Conservation (phyloP, 2,888 invertebrate species). For the Drymonia ruficornis region DNA sequence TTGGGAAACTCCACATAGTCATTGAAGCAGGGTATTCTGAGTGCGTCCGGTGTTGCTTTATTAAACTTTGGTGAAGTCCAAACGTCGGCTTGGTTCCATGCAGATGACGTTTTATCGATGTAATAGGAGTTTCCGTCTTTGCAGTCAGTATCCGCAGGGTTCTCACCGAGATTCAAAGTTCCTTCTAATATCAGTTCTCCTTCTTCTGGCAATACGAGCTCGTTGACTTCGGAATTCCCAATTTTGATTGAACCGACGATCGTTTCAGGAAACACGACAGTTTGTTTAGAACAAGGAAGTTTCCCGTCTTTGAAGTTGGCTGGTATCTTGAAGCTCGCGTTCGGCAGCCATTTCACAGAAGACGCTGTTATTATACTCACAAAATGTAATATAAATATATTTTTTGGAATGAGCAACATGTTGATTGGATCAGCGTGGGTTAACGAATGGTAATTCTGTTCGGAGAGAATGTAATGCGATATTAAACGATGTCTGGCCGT, state of each 20-base stretch:
- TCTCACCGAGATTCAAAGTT: conserved; percentile 53
- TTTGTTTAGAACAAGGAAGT: conserved; percentile 71
- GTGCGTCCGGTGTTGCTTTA: conserved; percentile 78
- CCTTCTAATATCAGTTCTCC: conserved; percentile 70
- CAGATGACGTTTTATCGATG: conserved; percentile 53
- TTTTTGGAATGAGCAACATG: conserved; percentile 26
- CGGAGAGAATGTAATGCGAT: conserved; percentile 58
- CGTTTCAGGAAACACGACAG: conserved; percentile 65
- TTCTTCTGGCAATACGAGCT: conserved; percentile 66
- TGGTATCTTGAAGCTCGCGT: conserved; percentile 64
- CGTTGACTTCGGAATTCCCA: conserved; percentile 50
- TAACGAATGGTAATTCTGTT: conserved; percentile 51
- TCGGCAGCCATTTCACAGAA: conserved; percentile 69
- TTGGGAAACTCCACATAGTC: conserved; percentile 71
- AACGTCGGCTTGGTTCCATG: conserved; percentile 70
- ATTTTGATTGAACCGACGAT: conserved; percentile 56
- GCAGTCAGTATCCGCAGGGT: conserved; percentile 52
- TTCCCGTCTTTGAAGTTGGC: conserved; percentile 63
- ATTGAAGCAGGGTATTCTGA: conserved; percentile 75
- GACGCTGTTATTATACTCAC: conserved; percentile 47
- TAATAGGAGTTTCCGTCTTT: conserved; percentile 58
- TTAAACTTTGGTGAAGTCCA: conserved; percentile 74
- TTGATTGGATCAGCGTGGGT: conserved; percentile 32
- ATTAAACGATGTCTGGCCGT: conserved; percentile 61
- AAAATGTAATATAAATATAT: conserved; percentile 20